Conservation (phyloP, 2,113 vertebrate species). For the Sinocyclocheilus anshuiensis region DNA sequence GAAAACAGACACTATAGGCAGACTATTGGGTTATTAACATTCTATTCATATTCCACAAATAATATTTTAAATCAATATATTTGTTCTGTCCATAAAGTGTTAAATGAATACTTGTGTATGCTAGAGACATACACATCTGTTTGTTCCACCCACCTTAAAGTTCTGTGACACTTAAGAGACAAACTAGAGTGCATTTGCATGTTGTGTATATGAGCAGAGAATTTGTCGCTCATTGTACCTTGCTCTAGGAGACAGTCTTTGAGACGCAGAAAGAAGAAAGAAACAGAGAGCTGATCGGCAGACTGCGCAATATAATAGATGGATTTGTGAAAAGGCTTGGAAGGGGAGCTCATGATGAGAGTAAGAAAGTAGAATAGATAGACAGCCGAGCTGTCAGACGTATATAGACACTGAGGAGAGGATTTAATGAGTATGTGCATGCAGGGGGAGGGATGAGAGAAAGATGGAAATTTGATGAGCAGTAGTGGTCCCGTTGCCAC, state of each 20-base stretch:
- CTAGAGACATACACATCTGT: constrained; percentile 28
- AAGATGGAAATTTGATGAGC: constrained; percentile 41
- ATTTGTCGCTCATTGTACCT: constrained; percentile 14
- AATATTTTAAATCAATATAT: background rate
- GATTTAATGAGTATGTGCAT: constrained; percentile 30
- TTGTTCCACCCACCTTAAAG: constrained; percentile 30
- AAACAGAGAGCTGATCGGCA: constrained; percentile 3
- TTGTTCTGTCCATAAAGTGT: background rate
- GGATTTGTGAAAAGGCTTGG: constrained; percentile 44
- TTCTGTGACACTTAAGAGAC: constrained; percentile 29
- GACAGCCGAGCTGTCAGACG: constrained; percentile 26
- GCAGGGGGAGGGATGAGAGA: constrained; percentile 11
- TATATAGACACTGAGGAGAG: constrained; percentile 10
- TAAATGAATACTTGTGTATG: constrained; percentile 11
- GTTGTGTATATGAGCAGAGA: constrained; percentile 37
- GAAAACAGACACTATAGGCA: background rate
- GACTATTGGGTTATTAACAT: background rate
- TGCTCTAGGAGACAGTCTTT: constrained; percentile 41
- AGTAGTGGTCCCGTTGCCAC: background rate
- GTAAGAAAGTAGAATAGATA: constrained; percentile 26
- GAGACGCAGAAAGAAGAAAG: constrained; percentile 33
- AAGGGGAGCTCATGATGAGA: constrained; percentile 11
- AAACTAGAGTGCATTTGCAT: constrained; percentile 41
- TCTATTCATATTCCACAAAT: background rate
- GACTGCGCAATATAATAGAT: background rate